Evolutionary conservation across 2,888 invertebrate species (phyloP).

Genomic region (Prenolepis imparis): DNA sequence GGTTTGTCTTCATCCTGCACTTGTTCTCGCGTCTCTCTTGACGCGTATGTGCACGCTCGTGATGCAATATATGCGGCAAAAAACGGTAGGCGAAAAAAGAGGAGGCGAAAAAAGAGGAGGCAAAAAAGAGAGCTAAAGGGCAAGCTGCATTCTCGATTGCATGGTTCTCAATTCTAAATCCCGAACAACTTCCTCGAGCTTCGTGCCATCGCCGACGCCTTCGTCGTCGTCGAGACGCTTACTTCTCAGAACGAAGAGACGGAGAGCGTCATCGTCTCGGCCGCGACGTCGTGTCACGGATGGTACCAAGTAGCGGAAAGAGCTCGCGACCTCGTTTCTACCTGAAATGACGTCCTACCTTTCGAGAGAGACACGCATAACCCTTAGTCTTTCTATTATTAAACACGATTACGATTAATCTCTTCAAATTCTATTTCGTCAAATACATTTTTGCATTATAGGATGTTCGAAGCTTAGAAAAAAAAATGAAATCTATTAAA

Average conservation of each 20-base stretch:
- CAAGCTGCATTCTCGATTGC: slow-evolving; percentile 63
- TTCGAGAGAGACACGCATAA: not conserved
- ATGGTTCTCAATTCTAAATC: slow-evolving; percentile 66
- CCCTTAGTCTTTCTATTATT: slow-evolving; percentile 6
- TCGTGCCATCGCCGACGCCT: slow-evolving; percentile 23
- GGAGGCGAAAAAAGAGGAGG: slow-evolving; percentile 16
- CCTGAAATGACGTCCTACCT: not conserved
- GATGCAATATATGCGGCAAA: slow-evolving; percentile 41
- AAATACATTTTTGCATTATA: not conserved
- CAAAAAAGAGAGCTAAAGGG: not conserved
- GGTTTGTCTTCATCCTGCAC: slow-evolving; percentile 68
- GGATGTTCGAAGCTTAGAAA: not conserved
- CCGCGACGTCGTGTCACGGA: slow-evolving; percentile 19
- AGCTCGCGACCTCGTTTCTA: slow-evolving; percentile 29
- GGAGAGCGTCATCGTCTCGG: slow-evolving; percentile 22
- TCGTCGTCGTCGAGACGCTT: slow-evolving; percentile 39
- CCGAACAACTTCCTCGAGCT: slow-evolving; percentile 58
- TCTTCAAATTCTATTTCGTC: not conserved
- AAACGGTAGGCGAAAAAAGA: not conserved
- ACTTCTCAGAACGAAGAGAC: slow-evolving; percentile 21
- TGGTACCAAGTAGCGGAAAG: slow-evolving; percentile 35
- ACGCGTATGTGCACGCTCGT: slow-evolving; percentile 45
- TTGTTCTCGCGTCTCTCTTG: slow-evolving; percentile 58
- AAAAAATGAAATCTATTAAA: not conserved
- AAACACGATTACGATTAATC: not conserved